phyloP scores from a whole-genome alignment of 2,888 invertebrate species.

The Netelia inedita region DNA sequence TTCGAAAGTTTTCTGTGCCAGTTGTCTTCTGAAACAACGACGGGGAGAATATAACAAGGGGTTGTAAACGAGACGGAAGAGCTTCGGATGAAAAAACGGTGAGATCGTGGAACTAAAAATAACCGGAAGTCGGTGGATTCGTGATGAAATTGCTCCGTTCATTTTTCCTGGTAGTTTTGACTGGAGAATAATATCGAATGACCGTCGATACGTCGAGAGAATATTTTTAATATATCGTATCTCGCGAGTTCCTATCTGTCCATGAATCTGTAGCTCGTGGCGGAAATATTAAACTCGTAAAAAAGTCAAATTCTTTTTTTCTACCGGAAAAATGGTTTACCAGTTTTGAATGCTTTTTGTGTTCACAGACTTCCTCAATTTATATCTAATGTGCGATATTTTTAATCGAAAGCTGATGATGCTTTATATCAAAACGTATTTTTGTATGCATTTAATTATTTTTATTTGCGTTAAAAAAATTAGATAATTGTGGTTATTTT shows the following conservation, averaged over 20 bases:
- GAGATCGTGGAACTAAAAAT: background rate
- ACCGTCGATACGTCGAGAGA: background rate
- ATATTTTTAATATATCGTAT: background rate
- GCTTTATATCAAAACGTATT: too few relatives aligned
- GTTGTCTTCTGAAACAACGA: constrained; percentile 1
- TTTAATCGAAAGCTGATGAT: too few relatives aligned
- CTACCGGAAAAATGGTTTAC: too few relatives aligned
- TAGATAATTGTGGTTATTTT: too few relatives aligned
- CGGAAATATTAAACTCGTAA: background rate
- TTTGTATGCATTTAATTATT: too few relatives aligned
- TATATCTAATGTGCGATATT: too few relatives aligned
- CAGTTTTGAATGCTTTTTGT: too few relatives aligned
- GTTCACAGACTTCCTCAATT: too few relatives aligned
- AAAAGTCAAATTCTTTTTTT: background rate
- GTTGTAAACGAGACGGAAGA: background rate
- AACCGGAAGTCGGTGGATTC: background rate
- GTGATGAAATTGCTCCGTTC: background rate
- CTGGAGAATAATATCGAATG: too few relatives aligned
- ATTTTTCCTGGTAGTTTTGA: too few relatives aligned
- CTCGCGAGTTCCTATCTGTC: background rate
- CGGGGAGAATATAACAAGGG: background rate
- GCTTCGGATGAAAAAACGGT: background rate
- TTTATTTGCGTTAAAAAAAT: too few relatives aligned
- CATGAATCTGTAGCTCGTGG: background rate
- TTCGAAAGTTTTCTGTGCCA: constrained; percentile 21